Base-by-base conservation (phyloP, 2,113 vertebrate genomes). In the Butorides virescens region DNA sequence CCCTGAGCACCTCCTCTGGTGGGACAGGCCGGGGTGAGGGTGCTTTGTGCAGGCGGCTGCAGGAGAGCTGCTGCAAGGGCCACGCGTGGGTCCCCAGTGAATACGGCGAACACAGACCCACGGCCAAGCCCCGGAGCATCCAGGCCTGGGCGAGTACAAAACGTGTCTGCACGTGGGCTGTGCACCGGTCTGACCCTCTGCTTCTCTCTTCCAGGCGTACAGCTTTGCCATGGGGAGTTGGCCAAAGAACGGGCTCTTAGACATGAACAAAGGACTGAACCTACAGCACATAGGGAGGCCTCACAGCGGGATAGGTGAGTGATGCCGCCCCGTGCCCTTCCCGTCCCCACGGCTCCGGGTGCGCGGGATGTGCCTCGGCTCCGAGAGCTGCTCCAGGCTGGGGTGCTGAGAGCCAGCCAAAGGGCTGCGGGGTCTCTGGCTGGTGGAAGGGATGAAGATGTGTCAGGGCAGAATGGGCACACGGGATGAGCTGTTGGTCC, bases 301-400 rank as follows among this genome's bases (percentile, higher is more conserved):
- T 97, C 98, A 99, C 98, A 98, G 98, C 97, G 98, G 98, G 95
- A 98, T 99, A 95, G 98, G 98, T 98, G 95, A 99, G 98, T 98
- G 92, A 67, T 55, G 32, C 44, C 2, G 27, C 55, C 65, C 73
- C 0, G 0, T 13, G 25, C 39, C 49, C 16, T 70, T 76, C 68
- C 76, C 9, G 2, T 74, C 77, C 74, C 82, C 55, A 3, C 32
- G 10, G 84, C 65, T 56, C n/a, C 0, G 0, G 18, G 36, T 1
- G 3, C 3, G 2, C 2, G 5, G 52, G n/a, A 87, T 3, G 0
- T 62, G 50, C 71, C 74, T 88, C 9, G 1, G 52, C 70, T 88
- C 59, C 3, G 3, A 70, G 72, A 74, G 20, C 32, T 32, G 67
- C 10, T 66, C 42, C 42, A 27, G 34, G n/a, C 50, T 70, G 72